A percentile compares a stretch with the other conserved stretches of the same genome.
phyloP scores from a whole-genome alignment of 2,888 invertebrate species.

The Heliothis peltigera region DNA sequence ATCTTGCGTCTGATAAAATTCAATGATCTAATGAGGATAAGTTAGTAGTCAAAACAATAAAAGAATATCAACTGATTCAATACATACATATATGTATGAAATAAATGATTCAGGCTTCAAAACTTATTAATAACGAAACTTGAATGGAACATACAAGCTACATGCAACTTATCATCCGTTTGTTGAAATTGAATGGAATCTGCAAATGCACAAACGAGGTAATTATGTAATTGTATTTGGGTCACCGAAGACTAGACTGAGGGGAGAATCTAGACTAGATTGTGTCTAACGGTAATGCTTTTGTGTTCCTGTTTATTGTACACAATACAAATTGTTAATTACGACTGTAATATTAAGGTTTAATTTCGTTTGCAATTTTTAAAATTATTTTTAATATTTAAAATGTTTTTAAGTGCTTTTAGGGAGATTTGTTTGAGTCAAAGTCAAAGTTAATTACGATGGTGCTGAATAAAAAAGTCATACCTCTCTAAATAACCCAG shows the following conservation, averaged over 20 bases:
- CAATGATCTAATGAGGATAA: too few relatives aligned
- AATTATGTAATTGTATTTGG: constrained; percentile 73
- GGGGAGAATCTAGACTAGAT: constrained; percentile 56
- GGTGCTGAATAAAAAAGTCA: constrained; percentile 25
- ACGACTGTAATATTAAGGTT: background rate
- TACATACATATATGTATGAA: too few relatives aligned
- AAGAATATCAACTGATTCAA: too few relatives aligned
- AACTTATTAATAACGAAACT: too few relatives aligned
- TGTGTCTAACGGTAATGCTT: constrained; percentile 39
- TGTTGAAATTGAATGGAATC: constrained; percentile 60
- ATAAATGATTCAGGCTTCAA: too few relatives aligned
- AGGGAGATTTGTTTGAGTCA: constrained; percentile 7
- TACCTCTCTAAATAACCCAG: constrained; percentile 10
- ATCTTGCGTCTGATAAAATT: too few relatives aligned
- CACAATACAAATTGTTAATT: constrained; percentile 38
- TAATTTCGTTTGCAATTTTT: background rate
- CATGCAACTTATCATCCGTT: constrained; percentile 66
- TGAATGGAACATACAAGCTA: constrained; percentile 11
- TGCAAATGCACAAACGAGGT: constrained; percentile 61
- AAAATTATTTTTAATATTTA: background rate
- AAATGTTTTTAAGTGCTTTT: background rate
- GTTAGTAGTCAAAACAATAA: too few relatives aligned
- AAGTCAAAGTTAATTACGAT: constrained; percentile 19
- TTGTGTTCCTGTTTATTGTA: constrained; percentile 34
- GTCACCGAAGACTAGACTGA: constrained; percentile 62